Evolutionary conservation across 2,113 vertebrate species (phyloP).

Genomic region (Thamnophis sirtalis): DNA sequence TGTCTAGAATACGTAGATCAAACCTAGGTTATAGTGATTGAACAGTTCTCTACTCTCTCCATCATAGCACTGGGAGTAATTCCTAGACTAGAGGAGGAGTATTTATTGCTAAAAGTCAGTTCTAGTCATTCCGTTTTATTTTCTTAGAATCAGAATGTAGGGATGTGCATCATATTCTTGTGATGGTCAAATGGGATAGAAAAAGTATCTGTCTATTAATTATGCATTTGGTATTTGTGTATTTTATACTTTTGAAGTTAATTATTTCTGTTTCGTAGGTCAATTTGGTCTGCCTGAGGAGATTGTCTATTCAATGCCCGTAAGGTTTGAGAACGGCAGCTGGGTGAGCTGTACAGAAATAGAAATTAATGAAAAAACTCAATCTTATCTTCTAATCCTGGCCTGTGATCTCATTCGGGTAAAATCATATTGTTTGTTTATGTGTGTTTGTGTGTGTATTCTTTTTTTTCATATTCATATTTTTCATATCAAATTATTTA

Average conservation of each 20-base stretch:
- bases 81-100: neutral
- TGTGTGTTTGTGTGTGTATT: neutral
- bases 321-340: slow-evolving; percentile 73
- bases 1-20: neutral
- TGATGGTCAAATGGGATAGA: neutral
- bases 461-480: neutral
- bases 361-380: slow-evolving; percentile 57
- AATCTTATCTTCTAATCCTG: slow-evolving; percentile 60
- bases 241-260: neutral
- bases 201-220: neutral
- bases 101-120: neutral
- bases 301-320: slow-evolving; percentile 84
- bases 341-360: slow-evolving; percentile 70
- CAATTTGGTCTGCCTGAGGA: slow-evolving; percentile 76
- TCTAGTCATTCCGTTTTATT: neutral
- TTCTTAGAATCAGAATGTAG: neutral
- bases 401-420: slow-evolving; percentile 76
- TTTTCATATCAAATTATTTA: neutral
- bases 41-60: neutral
- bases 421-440: neutral
- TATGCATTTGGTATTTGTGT: neutral
- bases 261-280: slow-evolving; percentile 61
- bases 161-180: neutral
- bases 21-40: neutral
- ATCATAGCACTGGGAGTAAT: neutral